Percentiles rank a stretch among this genome's conserved stretches.
These are phyloP conservation scores for Thera britannica DNA, from an alignment of 2,888 invertebrate species.

Conservation along the genomic window DNA sequence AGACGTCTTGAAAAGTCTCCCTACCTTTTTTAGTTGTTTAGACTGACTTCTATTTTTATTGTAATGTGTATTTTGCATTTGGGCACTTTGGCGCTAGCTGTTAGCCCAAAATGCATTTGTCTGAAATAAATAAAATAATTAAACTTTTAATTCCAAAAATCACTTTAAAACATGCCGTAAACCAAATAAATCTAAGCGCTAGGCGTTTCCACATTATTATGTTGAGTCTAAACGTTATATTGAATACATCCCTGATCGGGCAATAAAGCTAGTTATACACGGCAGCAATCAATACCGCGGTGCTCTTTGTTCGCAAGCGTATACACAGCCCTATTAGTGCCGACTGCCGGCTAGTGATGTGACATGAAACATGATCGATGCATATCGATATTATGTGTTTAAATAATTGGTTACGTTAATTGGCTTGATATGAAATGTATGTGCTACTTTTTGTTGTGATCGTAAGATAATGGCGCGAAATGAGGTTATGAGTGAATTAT, in stretches of 20 bases:
- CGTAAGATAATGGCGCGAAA: background rate
- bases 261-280: constrained; percentile 34
- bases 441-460: background rate
- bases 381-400: constrained; percentile 36
- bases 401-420: constrained; percentile 11
- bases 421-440: background rate
- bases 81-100: too few relatives aligned
- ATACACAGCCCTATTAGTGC: constrained; percentile 75
- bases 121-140: too few relatives aligned
- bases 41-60: too few relatives aligned
- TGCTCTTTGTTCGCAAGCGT: constrained; percentile 68
- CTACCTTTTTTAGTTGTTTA: too few relatives aligned
- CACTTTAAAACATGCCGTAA: too few relatives aligned
- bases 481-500: background rate
- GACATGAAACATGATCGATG: constrained; percentile 22
- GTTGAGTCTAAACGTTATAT: background rate
- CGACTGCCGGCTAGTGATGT: constrained; percentile 50
- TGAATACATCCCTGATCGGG: constrained; percentile 14
- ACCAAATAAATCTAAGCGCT: too few relatives aligned
- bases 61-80: too few relatives aligned
- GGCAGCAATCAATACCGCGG: constrained; percentile 49
- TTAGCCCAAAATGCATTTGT: too few relatives aligned
- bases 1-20: too few relatives aligned
- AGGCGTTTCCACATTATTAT: background rate
- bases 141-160: too few relatives aligned